Evolutionary conservation across 2,888 invertebrate species (phyloP), one percentile per base, ranked within the genome.

Genomic region (Rosalia funebris): DNA sequence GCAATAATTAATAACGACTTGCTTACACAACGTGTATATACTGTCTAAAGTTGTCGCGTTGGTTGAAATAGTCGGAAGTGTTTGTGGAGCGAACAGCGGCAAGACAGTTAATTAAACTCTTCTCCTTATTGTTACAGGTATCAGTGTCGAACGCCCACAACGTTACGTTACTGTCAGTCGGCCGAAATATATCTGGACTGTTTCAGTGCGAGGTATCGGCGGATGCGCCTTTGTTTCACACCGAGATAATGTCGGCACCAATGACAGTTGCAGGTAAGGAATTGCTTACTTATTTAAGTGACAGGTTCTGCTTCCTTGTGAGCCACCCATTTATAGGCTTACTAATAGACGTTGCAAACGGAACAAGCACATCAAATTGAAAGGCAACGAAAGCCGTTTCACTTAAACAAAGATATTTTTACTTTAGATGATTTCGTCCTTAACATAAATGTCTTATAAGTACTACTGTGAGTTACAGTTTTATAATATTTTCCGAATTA

Each of bases 141-240:
- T 84, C 86, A 1, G 86, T 85, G 71, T 91, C 90, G 10, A 89
- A 90, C 75, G 84, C 85, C 70, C 85, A 88, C 72, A 86, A 87
- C 76, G 90, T 91, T 64, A 86, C 88, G 15, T 82, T 91, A 70
- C 84, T 88, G 69, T 86, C 89, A 72, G 85, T 90, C 72, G 87
- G 87, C 72, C 84, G 88, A 42, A 84, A 87, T 10, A 84, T 89
- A 66, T 87, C 89, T 59, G 91, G 90, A 1, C 81, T 83, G 66
- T 91, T 89, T 83, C 89, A 88, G 80, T 91, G 91, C 77, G 90
- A 90, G 75, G 90, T 91, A 53, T 88, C 90, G 0, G 90, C 89
- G 0, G 91, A 90, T 71, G 86, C 86, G 0, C 90, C 90, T 0
- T 82, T 86, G 45, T 90, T 89, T 78, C 89, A 90, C 79, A 90